Evolutionary conservation across 92 coral and sea anemone genomes (phyloP), one percentile per base, ranked within the genome.

Genomic region (Epizoanthus stellaris): DNA sequence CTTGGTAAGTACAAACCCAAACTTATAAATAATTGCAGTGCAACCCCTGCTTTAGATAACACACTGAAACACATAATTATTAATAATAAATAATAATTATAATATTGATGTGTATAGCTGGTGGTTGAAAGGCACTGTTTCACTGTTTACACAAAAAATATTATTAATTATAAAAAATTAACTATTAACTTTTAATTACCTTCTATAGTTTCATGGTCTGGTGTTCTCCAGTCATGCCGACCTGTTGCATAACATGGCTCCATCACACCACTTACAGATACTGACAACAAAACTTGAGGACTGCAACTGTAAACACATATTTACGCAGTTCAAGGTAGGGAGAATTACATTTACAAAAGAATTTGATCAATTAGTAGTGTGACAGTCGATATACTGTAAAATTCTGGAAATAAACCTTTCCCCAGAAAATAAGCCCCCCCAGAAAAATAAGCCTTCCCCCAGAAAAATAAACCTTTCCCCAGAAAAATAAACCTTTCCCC

Each of bases 311-410:
- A 82, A 79, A 86, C 92, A 92, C 67, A 89, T 84, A 80, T 96
- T 94, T 73, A 87, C 91, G 45, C 93, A 91, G 74, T 96, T 94
- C 72, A 95, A 95, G 91, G 98, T 96, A 90, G 64, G 76, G 45
- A 34, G 30, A 54, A 56, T 6, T 25, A 62, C 47, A 74, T 16
- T 43, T 20, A 0, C 3, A 9, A 11, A 52, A 52, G 15, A 52
- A 52, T 4, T 45, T 45, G 1, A 45, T 45, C 10, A 52, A 9
- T 52, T 9, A 13, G 36, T 2, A 30, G 36, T 30, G 36, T 30
- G 1, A 30, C 36, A 30, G 36, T 0, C 36, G 1, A 30, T 0
- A 30, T 30, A 52, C 56, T 52, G 12, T 52, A 52, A 52, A 52
- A 6, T 52, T 52, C 13, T 52, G 56, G 10, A 0, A 52, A 11